Evolutionary conservation across 2,797 vertebrate species (phyloP).

Genomic region (Xerus rutilus): DNA sequence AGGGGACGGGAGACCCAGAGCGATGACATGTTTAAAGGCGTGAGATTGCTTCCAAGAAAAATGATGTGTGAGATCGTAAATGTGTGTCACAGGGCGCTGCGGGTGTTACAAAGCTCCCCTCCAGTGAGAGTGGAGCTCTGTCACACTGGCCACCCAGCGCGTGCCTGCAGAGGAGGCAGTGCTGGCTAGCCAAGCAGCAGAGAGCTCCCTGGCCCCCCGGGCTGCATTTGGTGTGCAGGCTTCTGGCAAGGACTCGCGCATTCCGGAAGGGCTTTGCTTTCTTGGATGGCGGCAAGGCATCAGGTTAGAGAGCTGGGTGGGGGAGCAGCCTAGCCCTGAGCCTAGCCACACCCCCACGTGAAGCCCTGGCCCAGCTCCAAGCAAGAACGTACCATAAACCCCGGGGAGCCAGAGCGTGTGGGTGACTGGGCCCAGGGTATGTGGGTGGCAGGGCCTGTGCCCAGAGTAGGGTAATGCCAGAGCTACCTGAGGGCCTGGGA

Average conservation of each 20-base stretch:
- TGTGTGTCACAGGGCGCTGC: constrained; percentile 25
- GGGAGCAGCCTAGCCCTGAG: neutral
- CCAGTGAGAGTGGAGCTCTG: neutral
- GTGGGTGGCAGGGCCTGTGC: neutral
- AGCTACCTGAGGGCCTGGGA: neutral
- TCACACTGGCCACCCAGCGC: neutral
- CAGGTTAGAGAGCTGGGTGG: neutral
- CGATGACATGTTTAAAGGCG: constrained; percentile 75
- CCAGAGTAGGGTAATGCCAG: neutral
- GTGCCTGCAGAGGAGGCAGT: neutral
- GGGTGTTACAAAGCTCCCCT: neutral
- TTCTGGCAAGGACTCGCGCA: neutral
- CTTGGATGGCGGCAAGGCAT: neutral
- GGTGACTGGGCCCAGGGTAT: neutral
- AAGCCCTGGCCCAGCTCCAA: neutral
- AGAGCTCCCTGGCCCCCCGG: neutral
- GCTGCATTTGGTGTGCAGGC: no score
- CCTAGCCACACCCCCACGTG: neutral
- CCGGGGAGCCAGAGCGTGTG: neutral
- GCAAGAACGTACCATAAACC: neutral
- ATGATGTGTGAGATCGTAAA: constrained; percentile 73
- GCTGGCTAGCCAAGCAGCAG: neutral
- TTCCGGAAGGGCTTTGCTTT: neutral
- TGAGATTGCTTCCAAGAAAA: constrained; percentile 69
- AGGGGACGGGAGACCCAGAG: neutral